Evolutionary conservation across 2,113 vertebrate species (phyloP).

Genomic region (Saccopteryx bilineata): DNA sequence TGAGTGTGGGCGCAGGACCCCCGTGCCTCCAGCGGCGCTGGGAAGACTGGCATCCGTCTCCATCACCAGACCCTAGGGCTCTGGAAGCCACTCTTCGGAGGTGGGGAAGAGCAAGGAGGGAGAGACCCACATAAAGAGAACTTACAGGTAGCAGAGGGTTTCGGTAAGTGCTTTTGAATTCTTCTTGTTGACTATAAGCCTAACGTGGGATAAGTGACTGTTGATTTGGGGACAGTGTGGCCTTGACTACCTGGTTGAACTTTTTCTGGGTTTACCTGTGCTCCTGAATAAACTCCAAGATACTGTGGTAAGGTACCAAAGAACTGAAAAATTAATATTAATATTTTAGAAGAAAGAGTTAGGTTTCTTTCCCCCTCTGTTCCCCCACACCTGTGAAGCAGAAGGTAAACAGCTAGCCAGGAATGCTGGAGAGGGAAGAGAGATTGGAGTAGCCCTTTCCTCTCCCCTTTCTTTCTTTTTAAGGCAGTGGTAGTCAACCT

Average conservation of each 20-base stretch:
- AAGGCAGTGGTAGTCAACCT: no score
- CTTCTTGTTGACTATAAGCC: background rate
- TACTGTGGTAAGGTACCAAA: no score
- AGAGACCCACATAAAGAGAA: background rate
- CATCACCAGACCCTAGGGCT: background rate
- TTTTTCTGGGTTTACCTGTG: background rate
- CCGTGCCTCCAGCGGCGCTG: background rate
- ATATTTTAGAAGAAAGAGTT: no score
- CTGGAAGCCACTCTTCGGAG: background rate
- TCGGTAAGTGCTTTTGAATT: background rate
- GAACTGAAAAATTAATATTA: no score
- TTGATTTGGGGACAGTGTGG: background rate
- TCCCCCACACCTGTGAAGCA: no score
- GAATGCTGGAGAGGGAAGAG: no score
- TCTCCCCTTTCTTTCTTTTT: no score
- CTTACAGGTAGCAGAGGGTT: background rate
- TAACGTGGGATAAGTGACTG: background rate
- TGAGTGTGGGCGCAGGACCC: background rate
- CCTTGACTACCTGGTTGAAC: background rate
- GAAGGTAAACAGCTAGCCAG: no score
- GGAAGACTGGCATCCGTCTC: background rate
- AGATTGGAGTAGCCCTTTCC: no score
- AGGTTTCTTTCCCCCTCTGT: no score
- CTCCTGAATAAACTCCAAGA: constrained; percentile 46
- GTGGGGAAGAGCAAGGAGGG: background rate